Evolutionary conservation across 92 coral and sea anemone genomes (phyloP).

Genomic region (Paragorgia papillata): DNA sequence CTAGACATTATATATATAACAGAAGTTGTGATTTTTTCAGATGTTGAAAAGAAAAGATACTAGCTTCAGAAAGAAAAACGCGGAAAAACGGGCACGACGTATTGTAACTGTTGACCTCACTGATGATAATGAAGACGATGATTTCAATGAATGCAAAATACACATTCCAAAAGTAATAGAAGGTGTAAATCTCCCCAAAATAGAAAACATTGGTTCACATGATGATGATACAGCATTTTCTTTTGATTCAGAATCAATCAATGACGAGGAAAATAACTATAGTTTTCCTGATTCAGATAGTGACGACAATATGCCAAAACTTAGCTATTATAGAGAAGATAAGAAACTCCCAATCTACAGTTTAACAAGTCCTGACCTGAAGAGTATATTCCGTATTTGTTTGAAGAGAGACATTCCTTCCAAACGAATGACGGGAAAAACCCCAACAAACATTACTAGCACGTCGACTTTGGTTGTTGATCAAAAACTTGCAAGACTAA

Average conservation of each 20-base stretch:
- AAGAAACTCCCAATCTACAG: conserved; percentile 43
- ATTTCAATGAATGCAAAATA: too few relatives aligned
- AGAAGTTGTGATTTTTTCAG: too few relatives aligned
- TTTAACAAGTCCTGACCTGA: conserved; percentile 25
- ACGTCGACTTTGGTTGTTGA: conserved; percentile 52
- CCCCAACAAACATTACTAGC: conserved; percentile 38
- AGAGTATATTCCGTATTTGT: conserved; percentile 35
- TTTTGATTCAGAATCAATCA: conserved; percentile 2
- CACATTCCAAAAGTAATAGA: too few relatives aligned
- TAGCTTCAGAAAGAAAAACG: not conserved
- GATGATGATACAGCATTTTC: conserved; percentile 1
- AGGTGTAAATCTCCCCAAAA: not conserved
- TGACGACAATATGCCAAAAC: not conserved
- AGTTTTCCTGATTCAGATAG: conserved; percentile 6
- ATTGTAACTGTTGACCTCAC: conserved; percentile 1
- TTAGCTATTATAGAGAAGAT: conserved; percentile 32
- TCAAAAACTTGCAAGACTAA: conserved; percentile 30
- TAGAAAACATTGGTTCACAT: not conserved
- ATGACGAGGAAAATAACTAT: not conserved
- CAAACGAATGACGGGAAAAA: conserved; percentile 20
- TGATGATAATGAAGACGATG: not conserved
- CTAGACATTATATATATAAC: too few relatives aligned
- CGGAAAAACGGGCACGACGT: not conserved
- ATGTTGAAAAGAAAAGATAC: too few relatives aligned
- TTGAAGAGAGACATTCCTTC: conserved; percentile 42